Conservation (phyloP, 2,113 vertebrate species). For the Emydocephalus ijimae region DNA sequence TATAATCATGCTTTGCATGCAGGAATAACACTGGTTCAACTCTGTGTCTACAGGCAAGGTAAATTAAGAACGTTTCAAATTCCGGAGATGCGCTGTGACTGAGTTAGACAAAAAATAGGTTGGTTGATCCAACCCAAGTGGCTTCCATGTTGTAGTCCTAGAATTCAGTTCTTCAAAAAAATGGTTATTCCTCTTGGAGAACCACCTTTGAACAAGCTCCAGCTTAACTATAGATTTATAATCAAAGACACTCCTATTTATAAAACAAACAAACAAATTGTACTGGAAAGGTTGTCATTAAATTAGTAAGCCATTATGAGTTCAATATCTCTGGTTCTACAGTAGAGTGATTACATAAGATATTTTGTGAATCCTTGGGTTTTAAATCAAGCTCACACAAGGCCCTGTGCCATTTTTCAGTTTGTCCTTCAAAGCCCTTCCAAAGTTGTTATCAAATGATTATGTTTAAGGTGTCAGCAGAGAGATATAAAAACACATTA, state of each 20-base stretch:
- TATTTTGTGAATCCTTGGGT: not conserved
- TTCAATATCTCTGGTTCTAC: not conserved
- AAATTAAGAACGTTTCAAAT: not conserved
- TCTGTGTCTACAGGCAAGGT: not conserved
- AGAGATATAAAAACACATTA: not conserved
- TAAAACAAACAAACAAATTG: not conserved
- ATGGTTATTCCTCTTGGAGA: not conserved
- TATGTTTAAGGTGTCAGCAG: not conserved
- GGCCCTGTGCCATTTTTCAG: not conserved
- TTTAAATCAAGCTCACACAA: not conserved
- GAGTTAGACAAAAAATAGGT: not conserved
- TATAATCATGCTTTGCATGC: not conserved
- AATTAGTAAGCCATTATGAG: not conserved
- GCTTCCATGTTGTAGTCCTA: not conserved
- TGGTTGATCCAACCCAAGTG: not conserved
- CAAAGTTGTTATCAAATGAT: not conserved
- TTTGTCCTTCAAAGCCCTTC: not conserved
- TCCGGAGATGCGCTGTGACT: not conserved
- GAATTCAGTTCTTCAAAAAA: not conserved
- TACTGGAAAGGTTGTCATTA: not conserved
- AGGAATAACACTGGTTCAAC: not conserved
- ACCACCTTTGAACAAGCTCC: not conserved
- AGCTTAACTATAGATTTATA: not conserved
- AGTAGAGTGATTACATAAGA: not conserved
- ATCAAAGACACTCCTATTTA: not conserved